Conservation (phyloP, 2,888 invertebrate species). For the Dugesia japonica region DNA sequence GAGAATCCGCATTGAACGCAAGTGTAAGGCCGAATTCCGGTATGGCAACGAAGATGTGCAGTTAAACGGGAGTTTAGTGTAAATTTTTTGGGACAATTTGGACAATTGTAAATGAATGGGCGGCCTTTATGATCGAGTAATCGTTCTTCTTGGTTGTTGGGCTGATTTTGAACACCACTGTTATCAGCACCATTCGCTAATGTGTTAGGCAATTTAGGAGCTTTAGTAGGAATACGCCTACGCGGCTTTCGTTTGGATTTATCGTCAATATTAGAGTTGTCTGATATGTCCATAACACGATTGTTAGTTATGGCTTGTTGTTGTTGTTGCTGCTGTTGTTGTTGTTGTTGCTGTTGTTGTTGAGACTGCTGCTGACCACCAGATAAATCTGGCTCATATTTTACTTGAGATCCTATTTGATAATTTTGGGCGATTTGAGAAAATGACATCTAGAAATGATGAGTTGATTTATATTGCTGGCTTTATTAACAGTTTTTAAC, state of each 20-base stretch:
- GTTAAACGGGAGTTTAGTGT: neutral
- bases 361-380: neutral
- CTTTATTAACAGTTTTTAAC: too few relatives aligned
- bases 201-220: neutral
- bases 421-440: neutral
- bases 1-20: neutral
- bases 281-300: neutral
- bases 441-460: too few relatives aligned
- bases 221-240: neutral
- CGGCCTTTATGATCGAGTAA: neutral
- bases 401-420: neutral
- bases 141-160: neutral
- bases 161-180: neutral
- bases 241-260: neutral
- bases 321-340: too few relatives aligned
- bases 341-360: too few relatives aligned
- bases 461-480: too few relatives aligned
- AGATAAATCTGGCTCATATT: neutral
- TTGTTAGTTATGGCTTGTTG: neutral
- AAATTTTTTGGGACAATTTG: neutral
- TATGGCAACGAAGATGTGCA: constrained; percentile 23
- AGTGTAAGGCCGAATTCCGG: constrained; percentile 15
- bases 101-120: neutral
- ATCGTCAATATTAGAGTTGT: neutral
- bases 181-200: neutral